Conservation (phyloP, 2,888 invertebrate species). For the Lasioglossum leucozonium region DNA sequence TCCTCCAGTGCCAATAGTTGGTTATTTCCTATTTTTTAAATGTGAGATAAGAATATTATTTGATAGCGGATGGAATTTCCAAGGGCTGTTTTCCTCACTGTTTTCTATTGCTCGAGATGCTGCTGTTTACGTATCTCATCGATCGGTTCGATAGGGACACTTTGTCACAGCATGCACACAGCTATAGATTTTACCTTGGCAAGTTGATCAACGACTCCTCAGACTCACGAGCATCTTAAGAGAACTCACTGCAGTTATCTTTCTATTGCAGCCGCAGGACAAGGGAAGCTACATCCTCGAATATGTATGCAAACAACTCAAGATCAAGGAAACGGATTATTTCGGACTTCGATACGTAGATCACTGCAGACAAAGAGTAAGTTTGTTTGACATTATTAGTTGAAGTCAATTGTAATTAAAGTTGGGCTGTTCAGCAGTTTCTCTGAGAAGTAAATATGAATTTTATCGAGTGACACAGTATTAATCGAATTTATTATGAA, state of each 20-base stretch:
- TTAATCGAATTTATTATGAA: neutral
- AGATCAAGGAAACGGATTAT: conserved; percentile 96
- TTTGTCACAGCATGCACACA: neutral
- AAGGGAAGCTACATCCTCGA: conserved; percentile 96
- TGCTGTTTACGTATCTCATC: neutral
- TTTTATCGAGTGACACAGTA: neutral
- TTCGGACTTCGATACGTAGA: conserved; percentile 97
- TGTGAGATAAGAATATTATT: neutral
- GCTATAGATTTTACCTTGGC: neutral
- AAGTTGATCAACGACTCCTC: neutral
- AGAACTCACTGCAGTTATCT: conserved; percentile 20
- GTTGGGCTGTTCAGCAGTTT: neutral
- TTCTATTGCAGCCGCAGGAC: conserved; percentile 90
- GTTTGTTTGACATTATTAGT: conserved; percentile 72
- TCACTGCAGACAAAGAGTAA: conserved; percentile 94
- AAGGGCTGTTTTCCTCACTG: neutral
- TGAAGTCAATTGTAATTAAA: neutral
- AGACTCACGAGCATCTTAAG: neutral
- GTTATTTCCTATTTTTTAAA: too few relatives aligned
- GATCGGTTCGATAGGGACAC: neutral
- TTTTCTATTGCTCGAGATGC: neutral
- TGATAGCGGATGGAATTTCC: neutral
- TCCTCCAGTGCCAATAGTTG: too few relatives aligned
- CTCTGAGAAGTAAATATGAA: neutral
- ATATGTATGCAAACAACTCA: conserved; percentile 95